Evolutionary conservation across 2,888 invertebrate species (phyloP).

Genomic region (Tridacna crocea): DNA sequence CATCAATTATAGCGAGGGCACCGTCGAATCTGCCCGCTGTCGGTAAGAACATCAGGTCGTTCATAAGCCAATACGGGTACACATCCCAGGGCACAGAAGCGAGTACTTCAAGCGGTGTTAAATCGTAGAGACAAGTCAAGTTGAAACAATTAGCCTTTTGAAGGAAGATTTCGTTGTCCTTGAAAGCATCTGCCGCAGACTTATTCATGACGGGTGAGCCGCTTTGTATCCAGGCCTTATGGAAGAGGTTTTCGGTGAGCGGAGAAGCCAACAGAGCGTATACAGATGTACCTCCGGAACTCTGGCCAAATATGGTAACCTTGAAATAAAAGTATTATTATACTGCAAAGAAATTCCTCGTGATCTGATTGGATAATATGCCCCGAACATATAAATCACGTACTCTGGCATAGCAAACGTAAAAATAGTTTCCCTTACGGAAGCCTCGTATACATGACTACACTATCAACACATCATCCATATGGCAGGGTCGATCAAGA

Average conservation of each 20-base stretch:
- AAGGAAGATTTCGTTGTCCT: conserved; percentile 71
- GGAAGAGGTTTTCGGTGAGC: conserved; percentile 88
- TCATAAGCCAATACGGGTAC: conserved; percentile 60
- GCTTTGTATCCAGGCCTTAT: conserved; percentile 85
- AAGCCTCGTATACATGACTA: no score
- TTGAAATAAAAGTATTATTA: conserved; percentile 78
- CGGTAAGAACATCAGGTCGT: conserved; percentile 44
- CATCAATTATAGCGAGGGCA: conserved; percentile 54
- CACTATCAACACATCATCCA: no score
- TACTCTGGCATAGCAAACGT: no score
- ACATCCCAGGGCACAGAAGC: conserved; percentile 51
- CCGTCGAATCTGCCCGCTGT: conserved; percentile 44
- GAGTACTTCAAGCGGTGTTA: conserved; percentile 34
- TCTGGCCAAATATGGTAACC: conserved; percentile 93
- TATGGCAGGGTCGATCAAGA: no score
- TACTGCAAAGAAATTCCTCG: no score
- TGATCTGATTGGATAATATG: no score
- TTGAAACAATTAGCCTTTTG: conserved; percentile 52
- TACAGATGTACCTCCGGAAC: conserved; percentile 93
- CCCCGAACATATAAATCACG: no score
- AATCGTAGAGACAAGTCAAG: conserved; percentile 40
- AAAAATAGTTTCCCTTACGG: no score
- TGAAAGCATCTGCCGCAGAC: conserved; percentile 65
- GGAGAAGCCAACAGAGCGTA: conserved; percentile 89
- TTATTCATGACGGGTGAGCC: conserved; percentile 73